A percentile compares a stretch with the other conserved stretches of the same genome.
phyloP scores from a whole-genome alignment of 1,140 invertebrate species.

The Hydropsyche tenuis region DNA sequence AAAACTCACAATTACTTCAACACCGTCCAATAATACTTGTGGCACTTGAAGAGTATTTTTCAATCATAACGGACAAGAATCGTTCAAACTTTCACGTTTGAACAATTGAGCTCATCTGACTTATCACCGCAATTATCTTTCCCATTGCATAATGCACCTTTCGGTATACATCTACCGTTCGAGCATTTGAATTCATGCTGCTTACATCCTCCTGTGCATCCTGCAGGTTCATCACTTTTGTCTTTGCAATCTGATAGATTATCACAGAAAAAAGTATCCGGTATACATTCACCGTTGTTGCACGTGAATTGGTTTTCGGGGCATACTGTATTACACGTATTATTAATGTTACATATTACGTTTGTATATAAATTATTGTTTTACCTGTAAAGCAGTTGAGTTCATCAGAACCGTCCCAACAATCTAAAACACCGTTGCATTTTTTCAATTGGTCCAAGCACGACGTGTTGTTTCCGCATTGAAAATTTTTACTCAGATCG shows the following conservation, averaged over 20 bases:
- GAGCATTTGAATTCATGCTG: conserved; percentile 58
- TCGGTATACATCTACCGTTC: conserved; percentile 68
- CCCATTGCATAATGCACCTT: conserved; percentile 65
- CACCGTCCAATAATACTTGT: too few relatives aligned
- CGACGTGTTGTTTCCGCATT: conserved; percentile 78
- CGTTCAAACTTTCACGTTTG: conserved; percentile 47
- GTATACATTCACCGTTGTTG: conserved; percentile 76
- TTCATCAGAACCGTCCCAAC: conserved; percentile 82
- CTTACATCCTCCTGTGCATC: conserved; percentile 67
- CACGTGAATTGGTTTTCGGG: conserved; percentile 59
- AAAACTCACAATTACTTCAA: too few relatives aligned
- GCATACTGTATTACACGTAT: conserved; percentile 54
- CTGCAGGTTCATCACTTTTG: conserved; percentile 78
- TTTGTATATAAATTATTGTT: conserved; percentile 7
- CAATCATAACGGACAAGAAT: too few relatives aligned
- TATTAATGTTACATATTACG: not conserved
- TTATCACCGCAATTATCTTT: conserved; percentile 68
- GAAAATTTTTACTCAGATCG: conserved; percentile 73
- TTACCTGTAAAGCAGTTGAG: conserved; percentile 75
- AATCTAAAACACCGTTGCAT: conserved; percentile 79
- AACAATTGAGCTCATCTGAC: conserved; percentile 69
- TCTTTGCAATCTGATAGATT: conserved; percentile 83
- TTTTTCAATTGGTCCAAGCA: conserved; percentile 72
- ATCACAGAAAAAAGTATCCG: conserved; percentile 82
- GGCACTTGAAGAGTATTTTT: too few relatives aligned